Evolutionary conservation across 1,140 invertebrate species (phyloP), one percentile per base, ranked within the genome.

Genomic region (Aphelenchoides besseyi): DNA sequence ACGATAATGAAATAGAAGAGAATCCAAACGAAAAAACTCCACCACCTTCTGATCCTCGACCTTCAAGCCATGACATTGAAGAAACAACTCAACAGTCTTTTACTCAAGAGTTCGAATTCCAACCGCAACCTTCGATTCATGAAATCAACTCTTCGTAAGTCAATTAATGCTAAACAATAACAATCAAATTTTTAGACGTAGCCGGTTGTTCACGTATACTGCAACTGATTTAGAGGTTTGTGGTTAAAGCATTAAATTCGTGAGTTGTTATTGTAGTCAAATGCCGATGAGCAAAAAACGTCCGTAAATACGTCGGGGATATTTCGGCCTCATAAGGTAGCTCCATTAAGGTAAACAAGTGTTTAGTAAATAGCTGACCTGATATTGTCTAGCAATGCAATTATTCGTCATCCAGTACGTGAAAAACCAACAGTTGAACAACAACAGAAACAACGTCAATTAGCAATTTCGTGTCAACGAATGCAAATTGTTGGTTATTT

Each of bases 401-500:
- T 18, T 26, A 30, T 71, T 30, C 1, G 29, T n/a, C 63, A 37
- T 66, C 63, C 63, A 3, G 36, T 66, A n/a, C 0, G 63, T n/a
- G 63, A 70, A 5, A 70, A 70, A 2, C 64, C 61, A 35, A 70
- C 69, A 2, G 57, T 30, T n/a, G 69, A 70, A 41, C 69, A 70
- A 16, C 63, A 48, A 69, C 26, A 37, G n/a, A 70, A 69, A 16
- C 69, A 70, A 41, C 32, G 63, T 26, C 26, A 26, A 3, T 5
- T 71, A 3, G n/a, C 61, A 16, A n/a, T 2, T 12, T 23, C 26
- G 28, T 23, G 35, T 26, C 32, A 69, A 37, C 26, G 18, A 9
- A 70, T 70, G 69, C 33, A n/a, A 16, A 69, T 70, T 48, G 53
- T 70, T 32, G 69, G 64, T n/a, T 70, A 70, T 29, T 70, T 70